Percentiles rank a stretch among this genome's conserved stretches.
phyloP scores from a whole-genome alignment of 1,140 invertebrate species.

The Helicoverpa armigera region DNA sequence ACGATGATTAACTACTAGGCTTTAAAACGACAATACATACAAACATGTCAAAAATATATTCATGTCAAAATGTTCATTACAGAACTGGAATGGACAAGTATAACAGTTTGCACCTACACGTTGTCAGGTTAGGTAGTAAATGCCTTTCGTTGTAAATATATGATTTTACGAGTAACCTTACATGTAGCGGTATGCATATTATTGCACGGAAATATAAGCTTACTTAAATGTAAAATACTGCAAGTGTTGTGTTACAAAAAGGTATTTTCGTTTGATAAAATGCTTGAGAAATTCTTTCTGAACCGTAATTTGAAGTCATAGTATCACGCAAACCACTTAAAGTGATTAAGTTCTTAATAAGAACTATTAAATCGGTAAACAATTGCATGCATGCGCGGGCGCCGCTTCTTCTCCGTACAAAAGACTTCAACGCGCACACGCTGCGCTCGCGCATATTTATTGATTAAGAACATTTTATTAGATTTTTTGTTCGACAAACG shows the following conservation, averaged over 20 bases:
- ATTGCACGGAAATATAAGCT: neutral
- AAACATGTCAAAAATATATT: conserved; percentile 6
- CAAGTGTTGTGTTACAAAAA: too few species aligned
- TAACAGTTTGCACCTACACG: conserved; percentile 19
- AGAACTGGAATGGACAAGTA: neutral
- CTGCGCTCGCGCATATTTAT: conserved; percentile 49
- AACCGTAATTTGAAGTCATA: neutral
- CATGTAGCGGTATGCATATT: neutral
- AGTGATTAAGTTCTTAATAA: neutral
- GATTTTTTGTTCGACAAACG: conserved; percentile 4
- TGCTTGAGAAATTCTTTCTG: neutral
- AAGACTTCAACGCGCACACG: conserved; percentile 74
- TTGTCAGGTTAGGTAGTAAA: neutral
- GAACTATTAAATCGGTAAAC: neutral
- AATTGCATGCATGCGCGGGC: conserved; percentile 52
- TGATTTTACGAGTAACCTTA: conserved; percentile 4
- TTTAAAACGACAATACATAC: neutral
- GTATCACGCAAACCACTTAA: neutral
- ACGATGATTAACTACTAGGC: neutral
- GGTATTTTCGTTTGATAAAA: neutral
- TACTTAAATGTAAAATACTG: neutral
- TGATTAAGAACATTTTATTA: conserved; percentile 8
- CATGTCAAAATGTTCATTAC: conserved; percentile 8
- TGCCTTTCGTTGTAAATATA: conserved; percentile 6
- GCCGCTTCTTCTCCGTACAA: conserved; percentile 58